These are phyloP conservation scores for Cottus gobio DNA, from an alignment of 2,113 vertebrate genomes.

Conservation along the genomic window DNA sequence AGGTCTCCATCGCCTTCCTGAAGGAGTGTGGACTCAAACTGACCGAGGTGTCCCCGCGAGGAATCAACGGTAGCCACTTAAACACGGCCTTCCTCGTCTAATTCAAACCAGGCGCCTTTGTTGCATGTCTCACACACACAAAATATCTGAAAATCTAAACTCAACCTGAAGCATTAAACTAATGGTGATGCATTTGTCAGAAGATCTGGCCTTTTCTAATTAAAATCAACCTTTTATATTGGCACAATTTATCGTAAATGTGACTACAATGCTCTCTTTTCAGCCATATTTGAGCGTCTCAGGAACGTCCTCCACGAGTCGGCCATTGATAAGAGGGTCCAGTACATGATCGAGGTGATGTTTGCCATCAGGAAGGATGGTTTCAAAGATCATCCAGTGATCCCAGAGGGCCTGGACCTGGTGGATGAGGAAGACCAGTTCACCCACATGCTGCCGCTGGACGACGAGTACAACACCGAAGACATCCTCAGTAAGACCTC, in stretches of 20 bases:
- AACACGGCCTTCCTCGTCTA: background rate
- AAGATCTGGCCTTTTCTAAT: background rate
- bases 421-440: conserved; percentile 98
- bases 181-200: background rate
- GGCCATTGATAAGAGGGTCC: conserved; percentile 96
- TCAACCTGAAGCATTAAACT: background rate
- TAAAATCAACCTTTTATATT: background rate
- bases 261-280: background rate
- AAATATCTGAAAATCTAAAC: background rate
- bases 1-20: conserved; percentile 96
- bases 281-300: conserved; percentile 98
- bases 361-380: conserved; percentile 98
- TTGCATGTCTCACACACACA: background rate
- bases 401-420: conserved; percentile 93
- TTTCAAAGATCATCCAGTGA: conserved; percentile 96
- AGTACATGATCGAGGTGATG: conserved; percentile 99
- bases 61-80: conserved; percentile 89
- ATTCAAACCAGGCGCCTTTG: background rate
- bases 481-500: conserved; percentile 91
- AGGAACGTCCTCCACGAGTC: conserved; percentile 98
- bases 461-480: conserved; percentile 95
- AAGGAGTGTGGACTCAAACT: conserved; percentile 98
- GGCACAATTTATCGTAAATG: background rate
- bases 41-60: conserved; percentile 95
- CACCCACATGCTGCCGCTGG: conserved; percentile 97